phyloP scores from a whole-genome alignment of 2,797 vertebrate genomes.

The Oophaga sylvatica region DNA sequence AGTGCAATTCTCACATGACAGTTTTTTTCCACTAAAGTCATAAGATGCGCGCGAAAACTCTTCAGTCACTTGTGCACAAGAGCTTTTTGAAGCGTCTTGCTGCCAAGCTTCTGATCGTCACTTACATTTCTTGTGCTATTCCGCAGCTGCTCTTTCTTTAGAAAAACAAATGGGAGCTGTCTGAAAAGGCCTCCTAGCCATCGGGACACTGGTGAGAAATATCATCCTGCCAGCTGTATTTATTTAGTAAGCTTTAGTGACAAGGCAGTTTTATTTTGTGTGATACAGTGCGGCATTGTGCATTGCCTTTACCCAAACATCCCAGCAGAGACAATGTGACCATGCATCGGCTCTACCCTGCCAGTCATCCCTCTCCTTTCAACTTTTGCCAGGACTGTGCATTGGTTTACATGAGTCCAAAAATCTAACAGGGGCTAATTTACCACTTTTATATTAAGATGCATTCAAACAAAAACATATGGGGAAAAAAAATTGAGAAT shows the following conservation, averaged over 20 bases:
- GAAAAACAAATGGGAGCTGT: conserved; percentile 43
- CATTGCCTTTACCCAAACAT: conserved; percentile 29
- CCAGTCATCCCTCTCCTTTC: conserved; percentile 23
- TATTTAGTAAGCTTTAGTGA: conserved; percentile 45
- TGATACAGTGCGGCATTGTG: conserved; percentile 26
- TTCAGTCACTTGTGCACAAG: not conserved
- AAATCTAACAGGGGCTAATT: not conserved
- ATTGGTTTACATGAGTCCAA: not conserved
- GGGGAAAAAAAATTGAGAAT: not conserved
- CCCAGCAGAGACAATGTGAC: conserved; percentile 40
- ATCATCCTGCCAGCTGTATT: conserved; percentile 49
- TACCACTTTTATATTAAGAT: not conserved
- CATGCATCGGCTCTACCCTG: not conserved
- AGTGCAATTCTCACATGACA: not conserved
- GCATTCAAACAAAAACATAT: not conserved
- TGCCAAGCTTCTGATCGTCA: conserved; percentile 38
- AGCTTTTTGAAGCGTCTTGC: conserved; percentile 1
- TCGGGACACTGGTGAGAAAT: conserved; percentile 41
- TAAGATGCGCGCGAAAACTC: not conserved
- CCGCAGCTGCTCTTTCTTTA: conserved; percentile 57
- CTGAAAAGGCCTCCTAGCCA: conserved; percentile 18
- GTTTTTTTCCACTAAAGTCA: not conserved
- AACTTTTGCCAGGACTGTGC: conserved; percentile 3
- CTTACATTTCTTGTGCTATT: conserved; percentile 15
- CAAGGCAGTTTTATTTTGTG: conserved; percentile 54